These are phyloP conservation scores for Amphiprion ocellaris DNA, from an alignment of 2,113 vertebrate species.

Conservation along the genomic window DNA sequence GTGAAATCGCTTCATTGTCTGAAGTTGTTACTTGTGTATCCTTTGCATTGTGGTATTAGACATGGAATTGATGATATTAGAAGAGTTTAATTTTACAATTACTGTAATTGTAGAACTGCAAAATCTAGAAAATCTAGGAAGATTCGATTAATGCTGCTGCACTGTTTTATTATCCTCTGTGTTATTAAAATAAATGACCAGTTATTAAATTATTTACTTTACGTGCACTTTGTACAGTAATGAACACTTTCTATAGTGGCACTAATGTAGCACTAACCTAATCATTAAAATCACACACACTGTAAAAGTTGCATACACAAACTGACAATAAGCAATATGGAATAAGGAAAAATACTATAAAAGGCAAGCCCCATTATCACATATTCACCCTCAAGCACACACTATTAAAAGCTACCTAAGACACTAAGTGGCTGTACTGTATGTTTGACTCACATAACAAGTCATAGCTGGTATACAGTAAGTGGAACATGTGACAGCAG, in stretches of 20 bases:
- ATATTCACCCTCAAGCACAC: not conserved
- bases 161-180: not conserved
- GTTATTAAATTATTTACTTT: too few relatives aligned
- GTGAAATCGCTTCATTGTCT: constrained; percentile 24
- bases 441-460: not conserved
- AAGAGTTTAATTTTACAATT: constrained; percentile 30
- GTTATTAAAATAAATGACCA: constrained; percentile 12
- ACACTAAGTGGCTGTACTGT: not conserved
- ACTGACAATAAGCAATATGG: not conserved
- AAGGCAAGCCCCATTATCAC: not conserved
- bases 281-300: not conserved
- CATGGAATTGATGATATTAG: constrained; percentile 22
- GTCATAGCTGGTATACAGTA: not conserved
- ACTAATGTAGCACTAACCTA: not conserved
- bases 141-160: constrained; percentile 3
- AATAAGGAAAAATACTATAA: not conserved
- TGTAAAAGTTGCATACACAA: not conserved
- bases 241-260: not conserved
- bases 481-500: not conserved
- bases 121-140: not conserved
- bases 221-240: too few relatives aligned
- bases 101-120: not conserved
- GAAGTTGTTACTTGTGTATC: constrained; percentile 20
- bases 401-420: not conserved
- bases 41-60: constrained; percentile 9